phyloP scores from a whole-genome alignment of 2,797 vertebrate species.

The Phalloptychus januarius region DNA sequence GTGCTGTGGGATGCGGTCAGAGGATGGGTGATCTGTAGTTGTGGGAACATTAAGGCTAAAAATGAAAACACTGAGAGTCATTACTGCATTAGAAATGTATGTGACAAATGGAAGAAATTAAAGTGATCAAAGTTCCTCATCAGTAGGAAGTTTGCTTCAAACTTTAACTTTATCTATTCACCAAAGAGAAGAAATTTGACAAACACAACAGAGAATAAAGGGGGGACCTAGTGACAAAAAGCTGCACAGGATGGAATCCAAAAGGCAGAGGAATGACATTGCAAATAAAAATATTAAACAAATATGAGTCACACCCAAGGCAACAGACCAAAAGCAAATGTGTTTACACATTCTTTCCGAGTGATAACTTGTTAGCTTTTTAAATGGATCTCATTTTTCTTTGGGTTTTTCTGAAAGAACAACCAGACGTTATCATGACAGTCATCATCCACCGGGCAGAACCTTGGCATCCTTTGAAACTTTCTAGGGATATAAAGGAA shows the following conservation, averaged over 20 bases:
- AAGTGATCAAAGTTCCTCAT: too few relatives aligned
- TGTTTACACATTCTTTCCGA: slow-evolving; percentile 2
- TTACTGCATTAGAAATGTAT: too few relatives aligned
- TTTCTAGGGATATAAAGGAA: background rate
- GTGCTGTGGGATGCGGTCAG: too few relatives aligned
- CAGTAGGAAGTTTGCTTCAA: too few relatives aligned
- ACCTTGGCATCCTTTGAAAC: background rate
- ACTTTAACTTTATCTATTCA: slow-evolving; percentile 37
- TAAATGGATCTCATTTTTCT: background rate
- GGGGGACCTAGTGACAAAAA: too few relatives aligned
- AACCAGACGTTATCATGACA: background rate
- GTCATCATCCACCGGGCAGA: background rate
- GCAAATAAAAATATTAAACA: background rate
- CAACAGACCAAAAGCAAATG: slow-evolving; percentile 52
- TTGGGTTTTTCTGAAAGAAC: background rate
- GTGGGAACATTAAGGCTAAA: too few relatives aligned
- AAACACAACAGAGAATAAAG: slow-evolving; percentile 48
- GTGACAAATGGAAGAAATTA: too few relatives aligned
- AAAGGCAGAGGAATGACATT: slow-evolving; percentile 18
- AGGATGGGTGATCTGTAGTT: too few relatives aligned
- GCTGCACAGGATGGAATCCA: slow-evolving; percentile 6
- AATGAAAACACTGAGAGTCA: too few relatives aligned
- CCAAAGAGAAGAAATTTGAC: slow-evolving; percentile 57
- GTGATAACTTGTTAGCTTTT: background rate
- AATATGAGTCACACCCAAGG: slow-evolving; percentile 28